These are phyloP conservation scores for Nestor notabilis DNA, from an alignment of 2,113 vertebrate species.

Conservation along the genomic window DNA sequence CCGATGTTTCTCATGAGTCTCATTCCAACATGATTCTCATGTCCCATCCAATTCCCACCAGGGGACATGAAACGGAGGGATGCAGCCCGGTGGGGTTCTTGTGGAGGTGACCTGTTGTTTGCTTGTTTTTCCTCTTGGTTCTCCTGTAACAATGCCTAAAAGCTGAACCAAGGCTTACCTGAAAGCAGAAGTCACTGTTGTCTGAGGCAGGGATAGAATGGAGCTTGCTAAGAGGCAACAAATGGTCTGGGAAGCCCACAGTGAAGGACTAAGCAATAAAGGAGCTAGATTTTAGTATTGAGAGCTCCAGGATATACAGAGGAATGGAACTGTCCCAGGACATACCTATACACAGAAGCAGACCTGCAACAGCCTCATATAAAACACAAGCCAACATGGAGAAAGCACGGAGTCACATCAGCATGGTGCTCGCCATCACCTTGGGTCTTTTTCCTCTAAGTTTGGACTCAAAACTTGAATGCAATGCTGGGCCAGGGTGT, in stretches of 20 bases:
- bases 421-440: background rate
- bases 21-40: too few relatives aligned
- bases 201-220: background rate
- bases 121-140: background rate
- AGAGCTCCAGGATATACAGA: background rate
- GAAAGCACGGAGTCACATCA: background rate
- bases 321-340: background rate
- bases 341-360: background rate
- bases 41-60: too few relatives aligned
- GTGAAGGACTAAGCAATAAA: background rate
- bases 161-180: background rate
- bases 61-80: background rate
- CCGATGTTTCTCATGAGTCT: too few relatives aligned
- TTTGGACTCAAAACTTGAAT: background rate
- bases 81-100: background rate
- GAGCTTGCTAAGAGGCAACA: background rate
- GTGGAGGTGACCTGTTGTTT: background rate
- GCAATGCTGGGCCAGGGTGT: rapidly evolving
- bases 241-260: background rate
- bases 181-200: background rate
- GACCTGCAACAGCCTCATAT: background rate
- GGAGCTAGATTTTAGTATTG: background rate
- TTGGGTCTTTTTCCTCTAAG: background rate
- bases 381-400: background rate
- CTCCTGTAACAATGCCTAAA: rapidly evolving